Percentiles rank a stretch among this genome's conserved stretches.
Conservation (phyloP, 2,797 vertebrate species). For the Clarias laeviceps region DNA sequence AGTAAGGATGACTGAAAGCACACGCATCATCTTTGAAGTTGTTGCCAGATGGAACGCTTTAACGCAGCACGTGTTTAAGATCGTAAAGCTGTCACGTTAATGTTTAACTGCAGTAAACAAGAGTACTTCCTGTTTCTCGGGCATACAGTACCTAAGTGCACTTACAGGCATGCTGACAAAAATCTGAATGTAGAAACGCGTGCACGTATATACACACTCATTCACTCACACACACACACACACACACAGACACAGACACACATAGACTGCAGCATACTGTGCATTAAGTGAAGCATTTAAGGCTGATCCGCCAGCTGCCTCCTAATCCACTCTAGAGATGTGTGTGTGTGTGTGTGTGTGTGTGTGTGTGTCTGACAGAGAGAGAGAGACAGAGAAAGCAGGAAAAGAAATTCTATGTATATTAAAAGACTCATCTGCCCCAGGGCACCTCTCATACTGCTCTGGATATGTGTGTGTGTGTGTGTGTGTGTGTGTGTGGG, state of each 20-base stretch:
- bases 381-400: not conserved
- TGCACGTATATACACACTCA: not conserved
- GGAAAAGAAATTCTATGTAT: constrained; percentile 19
- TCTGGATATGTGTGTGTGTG: not conserved
- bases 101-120: constrained; percentile 29
- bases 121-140: constrained; percentile 23
- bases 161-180: not conserved
- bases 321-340: constrained; percentile 54
- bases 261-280: constrained; percentile 32
- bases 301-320: constrained; percentile 58
- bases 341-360: constrained; percentile 28
- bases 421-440: constrained; percentile 68
- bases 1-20: not conserved
- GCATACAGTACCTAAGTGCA: constrained; percentile 10
- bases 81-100: constrained; percentile 23
- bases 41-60: constrained; percentile 30
- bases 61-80: constrained; percentile 13
- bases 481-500: not conserved
- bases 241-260: constrained; percentile 26
- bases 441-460: constrained; percentile 68
- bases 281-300: constrained; percentile 52
- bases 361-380: constrained; percentile 1
- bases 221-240: not conserved
- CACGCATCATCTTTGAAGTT: not conserved
- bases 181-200: not conserved